Conservation (phyloP, 2,888 invertebrate species). For the Oscheius sp. region DNA sequence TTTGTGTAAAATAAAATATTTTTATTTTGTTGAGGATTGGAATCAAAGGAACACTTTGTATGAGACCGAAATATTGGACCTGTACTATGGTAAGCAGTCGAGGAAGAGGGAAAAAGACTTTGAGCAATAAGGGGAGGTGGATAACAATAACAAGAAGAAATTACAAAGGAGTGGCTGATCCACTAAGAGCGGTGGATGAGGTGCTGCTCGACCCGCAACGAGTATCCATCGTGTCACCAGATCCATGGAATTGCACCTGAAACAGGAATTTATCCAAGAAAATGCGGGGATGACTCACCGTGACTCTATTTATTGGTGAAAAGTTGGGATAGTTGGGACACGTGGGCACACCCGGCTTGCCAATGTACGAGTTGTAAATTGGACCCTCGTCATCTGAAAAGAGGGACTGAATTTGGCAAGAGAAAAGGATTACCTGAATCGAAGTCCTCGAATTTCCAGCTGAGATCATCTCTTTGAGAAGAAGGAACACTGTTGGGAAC, state of each 20-base stretch:
- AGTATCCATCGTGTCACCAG: slow-evolving; percentile 34
- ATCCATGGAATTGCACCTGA: slow-evolving; percentile 36
- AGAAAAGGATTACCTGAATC: slow-evolving; percentile 36
- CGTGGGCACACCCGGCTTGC: slow-evolving; percentile 54
- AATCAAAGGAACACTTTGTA: slow-evolving; percentile 17
- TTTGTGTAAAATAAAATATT: neutral
- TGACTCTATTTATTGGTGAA: slow-evolving; percentile 59
- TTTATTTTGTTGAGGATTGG: neutral
- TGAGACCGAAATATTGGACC: slow-evolving; percentile 18
- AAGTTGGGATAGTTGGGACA: slow-evolving; percentile 55
- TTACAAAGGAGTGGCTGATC: slow-evolving; percentile 15
- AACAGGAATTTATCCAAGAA: neutral
- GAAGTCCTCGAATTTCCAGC: slow-evolving; percentile 45
- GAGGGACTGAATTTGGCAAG: neutral
- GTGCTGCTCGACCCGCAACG: slow-evolving; percentile 30
- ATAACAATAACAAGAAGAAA: neutral
- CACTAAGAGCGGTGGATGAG: slow-evolving; percentile 32
- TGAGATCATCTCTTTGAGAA: slow-evolving; percentile 37
- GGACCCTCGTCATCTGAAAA: slow-evolving; percentile 47
- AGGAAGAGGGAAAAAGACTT: neutral
- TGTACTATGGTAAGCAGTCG: slow-evolving; percentile 1
- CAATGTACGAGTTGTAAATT: slow-evolving; percentile 41
- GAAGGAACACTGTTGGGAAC: slow-evolving; percentile 24
- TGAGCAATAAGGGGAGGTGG: neutral
- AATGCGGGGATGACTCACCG: slow-evolving; percentile 39